Conservation (phyloP, 2,113 vertebrate species). For the Tricholaema leucomelas region DNA sequence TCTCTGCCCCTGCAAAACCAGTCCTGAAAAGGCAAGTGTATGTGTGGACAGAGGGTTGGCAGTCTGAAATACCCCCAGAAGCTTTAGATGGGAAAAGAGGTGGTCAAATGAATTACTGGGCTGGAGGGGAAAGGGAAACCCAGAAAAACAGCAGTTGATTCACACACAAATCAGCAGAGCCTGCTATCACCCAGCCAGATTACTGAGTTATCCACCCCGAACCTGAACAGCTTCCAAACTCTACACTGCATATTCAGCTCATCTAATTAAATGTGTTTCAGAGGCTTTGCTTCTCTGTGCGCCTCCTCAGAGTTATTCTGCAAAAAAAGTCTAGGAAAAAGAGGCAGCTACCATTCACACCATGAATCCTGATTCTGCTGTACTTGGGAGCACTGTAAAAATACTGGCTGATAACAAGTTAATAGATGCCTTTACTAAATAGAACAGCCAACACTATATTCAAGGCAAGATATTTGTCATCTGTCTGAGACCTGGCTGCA, state of each 20-base stretch:
- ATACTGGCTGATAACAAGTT: not conserved
- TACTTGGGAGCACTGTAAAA: not conserved
- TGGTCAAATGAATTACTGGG: not conserved
- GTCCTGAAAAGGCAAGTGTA: not conserved
- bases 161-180: not conserved
- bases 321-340: not conserved
- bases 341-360: not conserved
- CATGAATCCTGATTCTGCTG: not conserved
- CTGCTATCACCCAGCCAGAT: not conserved
- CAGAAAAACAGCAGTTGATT: not conserved
- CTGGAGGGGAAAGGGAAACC: not conserved
- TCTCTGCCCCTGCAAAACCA: not conserved
- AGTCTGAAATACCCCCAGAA: not conserved
- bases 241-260: slow-evolving; percentile 31
- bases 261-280: slow-evolving; percentile 41
- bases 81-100: not conserved
- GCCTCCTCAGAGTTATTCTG: slow-evolving; percentile 7
- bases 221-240: slow-evolving; percentile 4
- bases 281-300: not conserved
- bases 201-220: not conserved
- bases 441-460: not conserved
- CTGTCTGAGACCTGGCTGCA: not conserved
- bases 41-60: not conserved
- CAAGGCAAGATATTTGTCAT: not conserved
- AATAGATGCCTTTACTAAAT: not conserved